phyloP scores from a whole-genome alignment of 2,797 vertebrate genomes.

The Philypnodon macrostomus region DNA sequence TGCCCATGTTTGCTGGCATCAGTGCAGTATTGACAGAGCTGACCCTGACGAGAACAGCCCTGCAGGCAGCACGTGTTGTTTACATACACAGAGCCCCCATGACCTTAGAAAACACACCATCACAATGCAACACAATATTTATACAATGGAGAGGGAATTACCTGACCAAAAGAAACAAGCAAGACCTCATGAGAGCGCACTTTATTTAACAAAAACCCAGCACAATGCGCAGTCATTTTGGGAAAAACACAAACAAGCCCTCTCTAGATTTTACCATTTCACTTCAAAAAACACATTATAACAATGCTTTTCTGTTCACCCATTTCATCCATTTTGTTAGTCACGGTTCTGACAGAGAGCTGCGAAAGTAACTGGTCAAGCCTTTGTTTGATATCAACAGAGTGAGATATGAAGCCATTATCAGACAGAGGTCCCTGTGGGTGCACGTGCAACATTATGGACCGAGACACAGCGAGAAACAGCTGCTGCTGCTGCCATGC shows the following conservation, averaged over 20 bases:
- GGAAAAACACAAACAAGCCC: conserved; percentile 37
- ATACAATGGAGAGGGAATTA: conserved; percentile 30
- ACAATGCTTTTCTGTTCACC: conserved; percentile 18
- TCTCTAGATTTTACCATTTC: conserved; percentile 26
- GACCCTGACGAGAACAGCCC: conserved; percentile 58
- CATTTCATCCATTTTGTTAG: conserved; percentile 45
- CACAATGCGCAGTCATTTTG: conserved; percentile 55
- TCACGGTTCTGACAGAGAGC: conserved; percentile 27
- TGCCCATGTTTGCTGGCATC: conserved; percentile 15
- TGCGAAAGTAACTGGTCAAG: conserved; percentile 43
- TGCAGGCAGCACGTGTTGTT: conserved; percentile 54
- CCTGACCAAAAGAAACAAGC: conserved; percentile 35
- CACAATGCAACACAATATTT: conserved; percentile 26
- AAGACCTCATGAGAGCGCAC: conserved; percentile 32
- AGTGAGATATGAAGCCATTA: conserved; percentile 50
- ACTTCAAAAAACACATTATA: conserved; percentile 50
- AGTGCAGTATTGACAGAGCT: conserved; percentile 35
- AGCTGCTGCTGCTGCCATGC: conserved; percentile 14
- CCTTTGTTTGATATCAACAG: conserved; percentile 28
- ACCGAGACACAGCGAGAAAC: conserved; percentile 15
- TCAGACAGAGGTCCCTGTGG: conserved; percentile 39
- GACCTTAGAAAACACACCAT: conserved; percentile 23
- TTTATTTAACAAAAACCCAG: conserved; percentile 31
- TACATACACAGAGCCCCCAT: conserved; percentile 26
- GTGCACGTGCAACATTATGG: conserved; percentile 13